These are phyloP conservation scores for Lordiphosa andalusiaca DNA, from an alignment of 2,888 invertebrate genomes.

Conservation along the genomic window DNA sequence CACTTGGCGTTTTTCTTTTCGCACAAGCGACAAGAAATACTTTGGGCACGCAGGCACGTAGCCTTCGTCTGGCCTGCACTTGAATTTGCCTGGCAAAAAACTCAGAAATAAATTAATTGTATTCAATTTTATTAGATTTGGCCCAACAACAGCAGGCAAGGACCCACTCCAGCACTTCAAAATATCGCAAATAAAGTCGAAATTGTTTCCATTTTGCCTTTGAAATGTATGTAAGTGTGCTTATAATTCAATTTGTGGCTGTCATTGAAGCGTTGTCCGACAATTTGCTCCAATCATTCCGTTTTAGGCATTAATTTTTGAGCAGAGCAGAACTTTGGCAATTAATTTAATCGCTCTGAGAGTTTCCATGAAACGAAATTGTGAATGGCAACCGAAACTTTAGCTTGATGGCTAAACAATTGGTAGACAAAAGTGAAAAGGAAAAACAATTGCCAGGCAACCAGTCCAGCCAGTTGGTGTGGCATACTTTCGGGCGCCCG, in stretches of 20 bases:
- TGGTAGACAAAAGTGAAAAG: conserved; percentile 6
- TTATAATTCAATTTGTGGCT: conserved; percentile 60
- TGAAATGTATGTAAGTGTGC: conserved; percentile 16
- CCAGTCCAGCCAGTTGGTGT: conserved; percentile 23
- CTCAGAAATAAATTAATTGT: conserved; percentile 68
- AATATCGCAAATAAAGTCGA: conserved; percentile 7
- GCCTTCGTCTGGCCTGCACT: conserved; percentile 42
- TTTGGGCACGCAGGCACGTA: conserved; percentile 48
- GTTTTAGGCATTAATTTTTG: conserved; percentile 47
- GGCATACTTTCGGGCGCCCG: conserved; percentile 48
- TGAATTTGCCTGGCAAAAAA: conserved; percentile 55
- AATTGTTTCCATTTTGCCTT: conserved; percentile 8
- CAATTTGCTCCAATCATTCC: conserved; percentile 46
- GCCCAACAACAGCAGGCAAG: conserved; percentile 44
- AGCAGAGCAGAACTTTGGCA: conserved; percentile 34
- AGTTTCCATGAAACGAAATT: conserved; percentile 24
- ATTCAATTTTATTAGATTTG: conserved; percentile 65
- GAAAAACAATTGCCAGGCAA: conserved; percentile 2
- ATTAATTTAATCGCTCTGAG: conserved; percentile 52
- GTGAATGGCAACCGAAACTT: conserved; percentile 20
- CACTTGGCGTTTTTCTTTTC: conserved; percentile 2
- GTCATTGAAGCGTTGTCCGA: conserved; percentile 30
- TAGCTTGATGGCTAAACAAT: conserved; percentile 4
- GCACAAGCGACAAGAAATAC: conserved; percentile 2
- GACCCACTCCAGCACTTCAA: conserved; percentile 15